Conservation (phyloP, 2,797 vertebrate species). For the Coregonus suidteri region DNA sequence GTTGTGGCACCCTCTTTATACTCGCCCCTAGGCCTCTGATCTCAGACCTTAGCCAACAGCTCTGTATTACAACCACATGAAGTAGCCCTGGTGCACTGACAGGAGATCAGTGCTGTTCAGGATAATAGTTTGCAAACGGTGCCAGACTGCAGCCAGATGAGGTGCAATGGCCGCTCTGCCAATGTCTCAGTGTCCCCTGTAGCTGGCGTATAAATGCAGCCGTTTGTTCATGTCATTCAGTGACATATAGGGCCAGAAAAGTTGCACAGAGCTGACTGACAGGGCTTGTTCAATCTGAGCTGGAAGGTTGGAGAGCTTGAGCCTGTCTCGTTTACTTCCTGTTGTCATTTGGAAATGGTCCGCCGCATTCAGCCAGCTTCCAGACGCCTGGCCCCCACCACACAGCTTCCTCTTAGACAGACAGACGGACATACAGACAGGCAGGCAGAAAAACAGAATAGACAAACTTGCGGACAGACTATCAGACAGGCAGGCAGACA, state of each 20-base stretch:
- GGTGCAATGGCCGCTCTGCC: too few relatives aligned
- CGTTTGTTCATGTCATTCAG: background rate
- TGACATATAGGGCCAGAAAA: background rate
- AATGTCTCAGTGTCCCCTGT: too few relatives aligned
- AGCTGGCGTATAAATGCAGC: background rate
- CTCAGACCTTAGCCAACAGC: background rate
- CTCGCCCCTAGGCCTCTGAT: background rate
- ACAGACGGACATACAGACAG: background rate
- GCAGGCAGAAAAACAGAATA: too few relatives aligned
- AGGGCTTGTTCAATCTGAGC: background rate
- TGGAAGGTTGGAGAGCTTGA: background rate
- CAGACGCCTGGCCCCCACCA: background rate
- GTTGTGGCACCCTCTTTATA: too few relatives aligned
- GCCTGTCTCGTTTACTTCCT: background rate
- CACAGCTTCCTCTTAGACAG: background rate
- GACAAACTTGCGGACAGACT: background rate
- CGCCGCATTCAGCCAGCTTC: background rate
- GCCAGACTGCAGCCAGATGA: background rate
- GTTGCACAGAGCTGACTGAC: background rate
- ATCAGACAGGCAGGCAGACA: background rate
- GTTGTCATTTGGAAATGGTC: background rate
- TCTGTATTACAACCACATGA: background rate
- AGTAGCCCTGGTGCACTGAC: background rate
- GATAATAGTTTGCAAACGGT: background rate
- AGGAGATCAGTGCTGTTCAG: background rate